phyloP scores from a whole-genome alignment of 1,140 invertebrate genomes.

The Bombus turneri region DNA sequence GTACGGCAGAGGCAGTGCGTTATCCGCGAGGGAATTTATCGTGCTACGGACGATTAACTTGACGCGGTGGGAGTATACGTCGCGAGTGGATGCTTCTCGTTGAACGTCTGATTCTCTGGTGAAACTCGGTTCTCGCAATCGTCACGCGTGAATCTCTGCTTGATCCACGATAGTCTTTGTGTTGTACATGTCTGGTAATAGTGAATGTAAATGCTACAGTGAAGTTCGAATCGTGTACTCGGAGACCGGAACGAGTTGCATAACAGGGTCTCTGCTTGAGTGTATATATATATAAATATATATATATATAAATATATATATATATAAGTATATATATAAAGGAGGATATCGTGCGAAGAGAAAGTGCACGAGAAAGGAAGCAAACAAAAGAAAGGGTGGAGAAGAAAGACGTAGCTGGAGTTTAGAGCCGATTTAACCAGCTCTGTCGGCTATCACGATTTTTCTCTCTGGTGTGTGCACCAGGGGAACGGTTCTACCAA shows the following conservation, averaged over 20 bases:
- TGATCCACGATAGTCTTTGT: neutral
- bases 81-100: neutral
- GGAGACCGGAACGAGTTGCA: neutral
- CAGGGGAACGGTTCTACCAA: constrained; percentile 10
- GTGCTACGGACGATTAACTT: neutral
- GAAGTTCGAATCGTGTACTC: neutral
- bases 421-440: neutral
- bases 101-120: neutral
- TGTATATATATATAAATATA: neutral
- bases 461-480: neutral
- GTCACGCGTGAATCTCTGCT: neutral
- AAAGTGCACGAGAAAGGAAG: neutral
- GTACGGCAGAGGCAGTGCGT: too few species aligned
- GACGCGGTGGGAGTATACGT: neutral
- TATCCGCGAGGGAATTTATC: neutral
- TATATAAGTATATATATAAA: too few species aligned
- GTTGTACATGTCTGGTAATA: too few species aligned
- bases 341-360: neutral
- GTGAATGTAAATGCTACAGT: neutral
- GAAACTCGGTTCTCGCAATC: neutral
- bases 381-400: neutral
- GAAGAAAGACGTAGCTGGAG: neutral
- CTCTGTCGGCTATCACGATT: neutral
- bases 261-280: neutral
- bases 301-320: neutral